These are phyloP conservation scores for Sisyra nigra DNA, from an alignment of 2,888 invertebrate genomes.

Conservation along the genomic window DNA sequence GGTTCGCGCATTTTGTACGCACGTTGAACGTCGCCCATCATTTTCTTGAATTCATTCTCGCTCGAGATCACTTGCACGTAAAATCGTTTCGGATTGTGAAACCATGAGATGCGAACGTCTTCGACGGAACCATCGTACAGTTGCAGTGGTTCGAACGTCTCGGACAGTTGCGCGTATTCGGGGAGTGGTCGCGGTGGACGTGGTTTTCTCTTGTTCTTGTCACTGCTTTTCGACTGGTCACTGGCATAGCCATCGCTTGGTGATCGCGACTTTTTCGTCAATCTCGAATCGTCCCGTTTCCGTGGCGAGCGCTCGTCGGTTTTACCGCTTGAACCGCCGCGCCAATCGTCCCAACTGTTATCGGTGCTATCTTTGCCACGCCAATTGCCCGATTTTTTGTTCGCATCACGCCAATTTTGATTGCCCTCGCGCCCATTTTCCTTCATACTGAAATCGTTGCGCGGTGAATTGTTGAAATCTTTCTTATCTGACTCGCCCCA, in stretches of 20 bases:
- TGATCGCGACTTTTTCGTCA: neutral
- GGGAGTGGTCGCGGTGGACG: neutral
- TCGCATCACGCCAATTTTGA: no score
- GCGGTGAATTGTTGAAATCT: neutral
- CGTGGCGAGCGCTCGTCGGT: neutral
- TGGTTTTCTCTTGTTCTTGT: neutral
- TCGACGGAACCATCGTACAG: conserved; percentile 35
- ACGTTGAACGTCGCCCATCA: conserved; percentile 57
- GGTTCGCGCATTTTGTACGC: conserved; percentile 40
- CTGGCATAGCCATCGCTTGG: neutral
- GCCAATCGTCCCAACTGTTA: neutral
- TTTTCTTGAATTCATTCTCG: conserved; percentile 37
- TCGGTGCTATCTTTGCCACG: neutral
- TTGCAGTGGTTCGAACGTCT: conserved; percentile 29
- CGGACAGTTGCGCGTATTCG: conserved; percentile 31
- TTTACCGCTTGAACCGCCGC: neutral
- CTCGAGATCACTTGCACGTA: conserved; percentile 26
- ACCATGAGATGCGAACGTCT: conserved; percentile 53
- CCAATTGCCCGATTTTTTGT: neutral
- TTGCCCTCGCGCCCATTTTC: no score
- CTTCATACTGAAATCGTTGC: neutral
- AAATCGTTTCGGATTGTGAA: conserved; percentile 56
- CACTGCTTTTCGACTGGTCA: neutral
- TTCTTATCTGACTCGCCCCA: neutral
- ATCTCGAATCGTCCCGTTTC: neutral